These are phyloP conservation scores for Apotomis capreana DNA, from an alignment of 2,888 invertebrate species.

Conservation along the genomic window DNA sequence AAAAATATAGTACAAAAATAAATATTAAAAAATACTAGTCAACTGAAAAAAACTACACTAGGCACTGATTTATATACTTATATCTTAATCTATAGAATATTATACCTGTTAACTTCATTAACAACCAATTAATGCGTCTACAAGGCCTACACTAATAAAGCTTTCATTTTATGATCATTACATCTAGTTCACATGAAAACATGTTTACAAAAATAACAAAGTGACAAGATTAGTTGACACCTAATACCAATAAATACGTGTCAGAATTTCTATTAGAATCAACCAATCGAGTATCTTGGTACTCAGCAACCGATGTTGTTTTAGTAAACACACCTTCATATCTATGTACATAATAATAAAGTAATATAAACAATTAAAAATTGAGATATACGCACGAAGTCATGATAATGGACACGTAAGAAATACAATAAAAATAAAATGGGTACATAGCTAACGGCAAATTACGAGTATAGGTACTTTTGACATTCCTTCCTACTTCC, in stretches of 20 bases:
- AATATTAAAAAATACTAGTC: conserved; percentile 34
- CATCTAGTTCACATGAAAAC: conserved; percentile 54
- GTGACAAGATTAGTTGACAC: too few species aligned
- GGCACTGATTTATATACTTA: conserved; percentile 37
- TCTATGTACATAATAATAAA: conserved; percentile 51
- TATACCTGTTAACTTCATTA: conserved; percentile 34
- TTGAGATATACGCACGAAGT: conserved; percentile 32
- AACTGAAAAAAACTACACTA: conserved; percentile 31
- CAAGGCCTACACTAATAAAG: conserved; percentile 74
- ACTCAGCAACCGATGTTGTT: too few species aligned
- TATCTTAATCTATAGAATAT: conserved; percentile 33
- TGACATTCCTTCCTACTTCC: too few species aligned
- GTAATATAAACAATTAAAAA: conserved; percentile 37
- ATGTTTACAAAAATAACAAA: too few species aligned
- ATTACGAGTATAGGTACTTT: not conserved
- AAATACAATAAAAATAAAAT: conserved; percentile 1
- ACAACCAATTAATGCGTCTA: conserved; percentile 42
- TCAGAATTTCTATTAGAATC: too few species aligned
- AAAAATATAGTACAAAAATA: conserved; percentile 35
- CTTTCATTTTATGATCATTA: conserved; percentile 71
- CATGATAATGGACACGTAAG: conserved; percentile 20
- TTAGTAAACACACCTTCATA: conserved; percentile 41
- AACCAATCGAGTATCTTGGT: too few species aligned
- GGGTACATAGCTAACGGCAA: not conserved
- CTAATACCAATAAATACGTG: too few species aligned